Base-by-base conservation (phyloP, 1,140 invertebrate species). In the Zaprionus camerounensis region DNA sequence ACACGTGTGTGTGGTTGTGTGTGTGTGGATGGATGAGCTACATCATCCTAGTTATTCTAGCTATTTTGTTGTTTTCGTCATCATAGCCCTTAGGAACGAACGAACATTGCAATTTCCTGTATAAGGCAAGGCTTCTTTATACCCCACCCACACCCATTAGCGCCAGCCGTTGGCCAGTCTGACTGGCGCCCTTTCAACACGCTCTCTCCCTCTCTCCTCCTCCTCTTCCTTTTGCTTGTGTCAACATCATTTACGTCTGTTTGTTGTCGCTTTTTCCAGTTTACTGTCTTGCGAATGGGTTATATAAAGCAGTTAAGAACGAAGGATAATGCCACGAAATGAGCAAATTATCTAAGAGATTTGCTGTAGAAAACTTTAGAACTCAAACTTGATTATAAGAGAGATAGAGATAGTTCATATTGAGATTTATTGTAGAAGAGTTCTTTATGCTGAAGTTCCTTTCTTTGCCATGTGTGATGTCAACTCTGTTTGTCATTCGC, bases 141-240 rank as follows among this genome's bases (percentile, higher is more conserved):
- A n/a, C 12, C 51, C 49, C 49, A 28, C 71, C 28, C 63, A 59
- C 34, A 31, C 17, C 57, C 73, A 84, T 81, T 87, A 81, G 57
- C 49, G 69, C 51, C 84, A 88, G 84, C 84, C 85, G 85, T 90
- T 90, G 78, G 68, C 78, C 84, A 88, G 84, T 88, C 84, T 90
- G 84, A 84, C 81, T 90, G 84, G 80, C 84, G 17, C 28, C 17
- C 22, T 61, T 13, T 53, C 57, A 17, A 56, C 63, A 15, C 26
- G 58, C 41, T 12, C 17, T 17, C 17, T 12, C 17, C 1, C 17
- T 17, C 17, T 24, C n/a, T 31, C n/a, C 5, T 61, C 17, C 15
- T 26, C 6, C 61, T 34, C 62, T 72, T 58, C 53, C 20, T 26
- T 44, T 59, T 55, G 38, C 41, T 49, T 56, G 28, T 75, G 61